These are phyloP conservation scores for Lampris megalopsis DNA, from an alignment of 2,113 vertebrate genomes.

Conservation along the genomic window DNA sequence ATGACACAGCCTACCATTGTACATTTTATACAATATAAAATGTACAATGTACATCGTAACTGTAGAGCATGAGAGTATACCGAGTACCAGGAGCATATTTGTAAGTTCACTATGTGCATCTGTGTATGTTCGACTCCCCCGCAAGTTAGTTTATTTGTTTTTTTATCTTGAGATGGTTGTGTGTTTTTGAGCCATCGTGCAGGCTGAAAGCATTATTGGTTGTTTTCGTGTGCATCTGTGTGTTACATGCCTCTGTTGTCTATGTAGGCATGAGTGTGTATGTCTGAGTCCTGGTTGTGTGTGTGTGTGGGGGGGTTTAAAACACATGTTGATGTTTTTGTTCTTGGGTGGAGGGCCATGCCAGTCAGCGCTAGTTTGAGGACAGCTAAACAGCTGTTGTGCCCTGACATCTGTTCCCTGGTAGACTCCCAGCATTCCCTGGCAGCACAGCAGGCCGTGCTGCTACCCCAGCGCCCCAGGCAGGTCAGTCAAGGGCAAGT, in stretches of 20 bases:
- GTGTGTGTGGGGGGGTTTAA: conserved; percentile 42
- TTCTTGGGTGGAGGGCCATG: conserved; percentile 60
- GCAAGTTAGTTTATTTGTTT: too few relatives aligned
- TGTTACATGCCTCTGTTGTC: too few relatives aligned
- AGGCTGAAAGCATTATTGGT: neutral
- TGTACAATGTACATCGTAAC: too few relatives aligned
- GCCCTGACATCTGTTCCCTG: conserved; percentile 72
- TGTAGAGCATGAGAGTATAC: too few relatives aligned
- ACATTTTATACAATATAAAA: too few relatives aligned
- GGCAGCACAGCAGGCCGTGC: conserved; percentile 64
- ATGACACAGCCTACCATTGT: too few relatives aligned
- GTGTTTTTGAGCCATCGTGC: too few relatives aligned
- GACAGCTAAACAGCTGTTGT: conserved; percentile 77
- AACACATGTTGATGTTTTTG: conserved; percentile 74
- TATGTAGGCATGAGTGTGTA: conserved; percentile 3
- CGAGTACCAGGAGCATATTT: too few relatives aligned
- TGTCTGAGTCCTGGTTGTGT: conserved; percentile 1
- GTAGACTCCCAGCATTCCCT: conserved; percentile 61
- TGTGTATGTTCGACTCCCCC: too few relatives aligned
- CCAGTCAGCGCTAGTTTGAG: conserved; percentile 64
- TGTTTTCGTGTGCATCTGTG: neutral
- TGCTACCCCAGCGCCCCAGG: conserved; percentile 60
- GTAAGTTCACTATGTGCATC: too few relatives aligned
- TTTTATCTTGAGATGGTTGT: too few relatives aligned
- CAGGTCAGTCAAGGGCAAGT: conserved; percentile 74